phyloP scores from a whole-genome alignment of 2,113 vertebrate species.

The Elanus axillaris region DNA sequence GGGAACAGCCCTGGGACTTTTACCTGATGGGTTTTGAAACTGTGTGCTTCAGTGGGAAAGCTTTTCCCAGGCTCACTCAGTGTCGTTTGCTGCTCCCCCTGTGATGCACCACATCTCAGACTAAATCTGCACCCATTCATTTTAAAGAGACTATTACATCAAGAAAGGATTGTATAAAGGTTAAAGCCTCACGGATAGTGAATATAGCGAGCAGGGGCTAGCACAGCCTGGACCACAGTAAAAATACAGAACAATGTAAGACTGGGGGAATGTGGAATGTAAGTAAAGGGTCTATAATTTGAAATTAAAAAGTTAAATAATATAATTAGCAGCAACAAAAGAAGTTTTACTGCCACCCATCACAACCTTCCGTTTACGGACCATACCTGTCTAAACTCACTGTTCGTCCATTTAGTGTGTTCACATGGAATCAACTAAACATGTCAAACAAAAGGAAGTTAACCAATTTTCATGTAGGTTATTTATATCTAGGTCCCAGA shows the following conservation, averaged over 20 bases:
- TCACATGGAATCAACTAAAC: neutral
- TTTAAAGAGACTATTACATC: neutral
- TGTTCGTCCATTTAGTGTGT: neutral
- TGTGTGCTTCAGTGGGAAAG: constrained; percentile 14
- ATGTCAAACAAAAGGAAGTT: neutral
- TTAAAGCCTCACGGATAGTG: neutral
- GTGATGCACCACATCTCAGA: rapidly evolving
- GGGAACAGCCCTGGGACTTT: neutral
- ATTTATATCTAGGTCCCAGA: constrained; percentile 48
- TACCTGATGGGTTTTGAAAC: neutral
- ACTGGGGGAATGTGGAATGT: neutral
- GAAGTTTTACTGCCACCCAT: constrained; percentile 17
- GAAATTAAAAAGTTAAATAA: neutral
- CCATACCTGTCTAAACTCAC: neutral
- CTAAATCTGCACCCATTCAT: neutral
- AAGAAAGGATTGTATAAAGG: rapidly evolving
- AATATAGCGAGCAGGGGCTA: rapidly evolving
- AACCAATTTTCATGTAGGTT: neutral
- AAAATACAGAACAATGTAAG: neutral
- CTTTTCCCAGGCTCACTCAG: neutral
- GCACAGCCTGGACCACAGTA: neutral
- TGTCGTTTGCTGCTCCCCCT: neutral
- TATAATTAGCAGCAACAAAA: constrained; percentile 27
- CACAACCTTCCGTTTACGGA: neutral
- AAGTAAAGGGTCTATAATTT: neutral